Base-by-base conservation (phyloP, 2,113 vertebrate genomes). In the Gasterosteus nipponicus region DNA sequence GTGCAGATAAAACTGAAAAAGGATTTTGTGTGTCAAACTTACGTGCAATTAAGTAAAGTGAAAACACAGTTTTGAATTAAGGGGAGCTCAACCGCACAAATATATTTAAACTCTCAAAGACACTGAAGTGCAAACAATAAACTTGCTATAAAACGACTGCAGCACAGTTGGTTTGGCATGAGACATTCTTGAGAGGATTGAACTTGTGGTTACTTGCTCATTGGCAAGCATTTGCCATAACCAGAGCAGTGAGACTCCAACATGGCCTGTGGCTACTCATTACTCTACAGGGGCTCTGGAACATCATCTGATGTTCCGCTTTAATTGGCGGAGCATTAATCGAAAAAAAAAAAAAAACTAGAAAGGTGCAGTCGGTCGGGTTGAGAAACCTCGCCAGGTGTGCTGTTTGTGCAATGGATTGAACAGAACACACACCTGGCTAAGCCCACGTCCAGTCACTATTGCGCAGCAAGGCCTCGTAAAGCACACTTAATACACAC, bases 271-370 rank as follows among this genome's bases (percentile, higher is more conserved):
- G 81, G 91, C 89, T 75, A 73, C 80, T 86, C 85, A 91, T 91
- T 91, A 91, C 74, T 80, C 59, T 80, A 89, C 78, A 82, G 83
- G 77, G 74, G 70, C 82, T 77, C 80, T 26, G 22, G 22, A 26
- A 26, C 78, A 73, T 71, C 78, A 65, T 83, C 77, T 83, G 73
- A 91, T 84, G 87, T 86, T 80, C 75, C 42, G 75, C 72, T 87
- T 91, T 86, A 90, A 91, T 93, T 90, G 89, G 89, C 78, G 33
- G 42, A 72, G 77, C 49, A 84, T 85, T 83, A 85, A 80, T 33
- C 86, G 69, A 64, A 73, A 16, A 66, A 78, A 74, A 64, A 39
- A 64, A 39, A 39, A 22, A 26, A 57, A 31, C 2, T 0, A 58
- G 57, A 81, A 70, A 54, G 10, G 51, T 54, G 51, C n/a, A 26